Percentiles rank a stretch among this genome's conserved stretches.
These are phyloP conservation scores for Zaprionus lachaisei DNA, from an alignment of 1,140 invertebrate species.

Conservation along the genomic window DNA sequence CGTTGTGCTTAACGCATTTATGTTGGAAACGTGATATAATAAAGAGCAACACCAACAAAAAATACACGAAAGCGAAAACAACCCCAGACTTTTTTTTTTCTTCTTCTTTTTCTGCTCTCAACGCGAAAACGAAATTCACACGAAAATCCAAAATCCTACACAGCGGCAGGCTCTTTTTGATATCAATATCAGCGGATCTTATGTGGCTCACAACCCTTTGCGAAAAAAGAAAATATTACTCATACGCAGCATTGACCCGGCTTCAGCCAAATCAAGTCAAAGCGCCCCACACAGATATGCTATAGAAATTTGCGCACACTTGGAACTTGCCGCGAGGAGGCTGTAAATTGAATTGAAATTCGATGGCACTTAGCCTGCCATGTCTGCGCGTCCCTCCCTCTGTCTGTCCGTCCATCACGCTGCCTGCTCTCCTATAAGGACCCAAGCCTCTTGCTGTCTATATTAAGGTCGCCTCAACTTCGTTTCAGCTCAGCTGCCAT, in stretches of 20 bases:
- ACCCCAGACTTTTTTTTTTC: slow-evolving; percentile 19
- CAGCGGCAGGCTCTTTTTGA: slow-evolving; percentile 48
- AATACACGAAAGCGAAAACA: slow-evolving; percentile 35
- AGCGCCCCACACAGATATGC: slow-evolving; percentile 64
- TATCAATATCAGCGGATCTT: slow-evolving; percentile 72
- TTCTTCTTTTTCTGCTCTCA: slow-evolving; percentile 3
- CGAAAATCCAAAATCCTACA: slow-evolving; percentile 60
- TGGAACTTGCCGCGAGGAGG: slow-evolving; percentile 56
- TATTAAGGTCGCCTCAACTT: slow-evolving; percentile 69
- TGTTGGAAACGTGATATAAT: slow-evolving; percentile 81
- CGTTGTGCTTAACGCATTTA: slow-evolving; percentile 80
- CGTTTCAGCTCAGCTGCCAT: slow-evolving; percentile 54
- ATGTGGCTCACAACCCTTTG: slow-evolving; percentile 61
- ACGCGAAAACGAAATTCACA: slow-evolving; percentile 16
- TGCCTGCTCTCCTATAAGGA: slow-evolving; percentile 15
- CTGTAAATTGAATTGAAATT: slow-evolving; percentile 83
- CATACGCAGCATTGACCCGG: slow-evolving; percentile 56
- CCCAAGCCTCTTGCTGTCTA: slow-evolving; percentile 55
- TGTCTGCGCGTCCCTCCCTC: slow-evolving; percentile 18
- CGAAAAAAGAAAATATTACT: slow-evolving; percentile 65
- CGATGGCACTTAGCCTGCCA: slow-evolving; percentile 73
- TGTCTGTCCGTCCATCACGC: slow-evolving; percentile 16
- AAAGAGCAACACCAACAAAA: slow-evolving; percentile 59
- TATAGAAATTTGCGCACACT: slow-evolving; percentile 77
- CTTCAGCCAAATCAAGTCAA: slow-evolving; percentile 61